Evolutionary conservation across 2,113 vertebrate genomes (phyloP), one percentile per base, ranked within the genome.

Genomic region (Halichoerus grypus): DNA sequence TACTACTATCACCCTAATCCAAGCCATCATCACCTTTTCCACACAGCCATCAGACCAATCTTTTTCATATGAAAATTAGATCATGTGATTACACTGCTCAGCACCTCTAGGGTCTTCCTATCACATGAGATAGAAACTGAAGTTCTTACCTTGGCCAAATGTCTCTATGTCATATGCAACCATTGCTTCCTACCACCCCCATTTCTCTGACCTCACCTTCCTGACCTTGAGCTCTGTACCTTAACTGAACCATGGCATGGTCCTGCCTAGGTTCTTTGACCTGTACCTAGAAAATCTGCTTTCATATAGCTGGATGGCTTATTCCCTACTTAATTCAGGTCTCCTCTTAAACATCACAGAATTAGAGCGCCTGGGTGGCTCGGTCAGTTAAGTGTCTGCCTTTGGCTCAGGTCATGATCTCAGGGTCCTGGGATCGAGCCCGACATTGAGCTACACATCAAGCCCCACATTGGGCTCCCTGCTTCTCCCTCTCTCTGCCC

Each of bases 41-140:
- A 83, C 72, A 82, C 0, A 63, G 7, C 24, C 28, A 59, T 22
- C 10, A 46, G 61, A 81, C 2, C 13, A 7, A 59, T 39, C 18
- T n/a, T 87, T 84, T 67, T 28, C n/a, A 91, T n/a, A 82, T 7
- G 87, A 95, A 71, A 95, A n/a, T 69, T 67, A 53, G 42, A 81
- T 61, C 33, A 71, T 39, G 42, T 26, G 19, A 87, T 33, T 83
- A 26, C 33, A 88, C 2, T 63, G 19, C 83, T 95, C 36, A 93
- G 93, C 15, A 81, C 0, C 2, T 59, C 31, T 5, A 53, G 33
- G 57, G 19, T 79, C 33, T 85, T 88, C 26, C 51, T 77, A 82
- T 24, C 8, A 69, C 46, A 76, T 18, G 13, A 82, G 76, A 87
- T 6, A 61, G 46, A 81, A 95, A 79, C 21, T 57, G n/a, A 92